A percentile compares a stretch with the other conserved stretches of the same genome.
Evolutionary conservation across 2,888 invertebrate genomes (phyloP).

Genomic region (Gandaritis pyraliata): DNA sequence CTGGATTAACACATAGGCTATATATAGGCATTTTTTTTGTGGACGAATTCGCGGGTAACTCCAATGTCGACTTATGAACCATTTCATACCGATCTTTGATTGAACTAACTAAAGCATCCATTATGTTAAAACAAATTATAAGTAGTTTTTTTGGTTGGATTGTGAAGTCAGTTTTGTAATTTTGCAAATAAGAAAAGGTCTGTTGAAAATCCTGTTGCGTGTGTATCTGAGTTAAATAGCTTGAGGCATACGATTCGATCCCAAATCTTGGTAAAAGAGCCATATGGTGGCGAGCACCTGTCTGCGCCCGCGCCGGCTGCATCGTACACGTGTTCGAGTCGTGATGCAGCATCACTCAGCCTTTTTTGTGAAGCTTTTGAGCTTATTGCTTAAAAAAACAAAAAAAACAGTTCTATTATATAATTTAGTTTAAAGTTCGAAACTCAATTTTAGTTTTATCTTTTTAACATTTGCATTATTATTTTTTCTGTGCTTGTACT

Average conservation of each 20-base stretch:
- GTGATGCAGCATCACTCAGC: constrained; percentile 56
- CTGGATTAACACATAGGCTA: no score
- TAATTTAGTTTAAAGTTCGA: constrained; percentile 17
- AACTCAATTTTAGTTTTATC: no score
- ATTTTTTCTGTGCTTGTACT: no score
- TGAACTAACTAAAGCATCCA: background rate
- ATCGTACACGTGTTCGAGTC: constrained; percentile 59
- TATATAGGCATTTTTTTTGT: no score
- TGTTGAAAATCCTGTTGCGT: constrained; percentile 50
- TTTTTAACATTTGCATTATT: no score
- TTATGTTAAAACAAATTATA: background rate
- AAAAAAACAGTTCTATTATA: no score
- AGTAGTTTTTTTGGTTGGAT: constrained; percentile 6
- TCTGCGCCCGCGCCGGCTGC: constrained; percentile 45
- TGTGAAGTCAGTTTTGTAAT: constrained; percentile 17
- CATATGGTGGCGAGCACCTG: constrained; percentile 56
- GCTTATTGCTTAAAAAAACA: no score
- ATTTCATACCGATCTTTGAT: no score
- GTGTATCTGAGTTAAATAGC: constrained; percentile 36
- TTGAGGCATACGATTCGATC: constrained; percentile 39
- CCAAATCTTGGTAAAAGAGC: constrained; percentile 56
- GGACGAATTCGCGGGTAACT: no score
- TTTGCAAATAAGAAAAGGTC: constrained; percentile 46
- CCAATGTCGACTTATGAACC: background rate
- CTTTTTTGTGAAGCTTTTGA: constrained; percentile 44